Base-by-base conservation (phyloP, 2,888 invertebrate species). In the Junonia oenone region DNA sequence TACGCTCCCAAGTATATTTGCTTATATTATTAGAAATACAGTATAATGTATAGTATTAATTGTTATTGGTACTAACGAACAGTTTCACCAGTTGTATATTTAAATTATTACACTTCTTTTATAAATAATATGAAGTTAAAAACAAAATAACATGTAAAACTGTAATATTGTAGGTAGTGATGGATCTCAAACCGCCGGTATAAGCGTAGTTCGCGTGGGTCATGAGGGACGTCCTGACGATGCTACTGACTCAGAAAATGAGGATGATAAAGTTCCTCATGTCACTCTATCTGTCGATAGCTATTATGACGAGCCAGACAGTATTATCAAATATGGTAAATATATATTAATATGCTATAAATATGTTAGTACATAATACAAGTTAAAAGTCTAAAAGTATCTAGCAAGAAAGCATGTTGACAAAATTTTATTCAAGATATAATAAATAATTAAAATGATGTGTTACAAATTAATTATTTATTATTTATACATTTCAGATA, bases 201-300 rank as follows among this genome's bases (percentile, higher is more conserved):
- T 93, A 45, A 93, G 93, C 78, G 92, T 93, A 38, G 91, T 93
- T 22, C 81, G 93, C 35, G 83, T 93, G 54, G 92, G 91, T 1
- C 90, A 90, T 66, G 89, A 91, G 68, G 89, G 90, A 8, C 77
- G 78, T 62, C 86, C 88, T 8, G 91, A 92, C 66, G 91, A 91
- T 70, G 92, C 91, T 43, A 91, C 91, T 33, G 91, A 92, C 56
- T 90, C 91, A 54, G 91, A 91, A 69, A 85, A 81, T 64, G 91
- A 91, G 58, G 91, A 92, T 74, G 92, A 92, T 67, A 92, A 92
- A 64, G 89, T 92, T 17, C 92, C 92, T 58, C 92, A 93, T 73
- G 90, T 93, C 1, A 93, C 93, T 47, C 79, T 94, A 3, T 92
- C 92, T 46, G 92, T 94, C 17, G 93, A 94, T 71, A 92, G 93